These are phyloP conservation scores for Anoplophora glabripennis DNA, from an alignment of 1,140 invertebrate species.

Conservation along the genomic window DNA sequence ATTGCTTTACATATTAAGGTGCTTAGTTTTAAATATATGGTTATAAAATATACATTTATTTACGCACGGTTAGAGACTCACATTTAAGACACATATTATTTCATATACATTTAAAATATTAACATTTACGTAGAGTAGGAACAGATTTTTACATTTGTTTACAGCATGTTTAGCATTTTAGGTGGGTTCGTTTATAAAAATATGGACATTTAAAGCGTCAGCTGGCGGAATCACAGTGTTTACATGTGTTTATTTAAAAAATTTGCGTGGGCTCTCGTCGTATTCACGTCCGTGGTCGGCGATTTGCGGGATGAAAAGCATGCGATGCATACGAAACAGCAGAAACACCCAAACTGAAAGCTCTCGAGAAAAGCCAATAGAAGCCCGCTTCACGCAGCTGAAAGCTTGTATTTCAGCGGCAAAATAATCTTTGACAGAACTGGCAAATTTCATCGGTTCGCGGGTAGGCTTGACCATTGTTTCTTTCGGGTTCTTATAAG, in stretches of 20 bases:
- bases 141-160: conserved; percentile 15
- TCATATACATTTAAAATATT: too few relatives aligned
- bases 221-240: too few relatives aligned
- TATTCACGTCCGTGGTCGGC: too few relatives aligned
- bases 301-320: not conserved
- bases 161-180: conserved; percentile 8
- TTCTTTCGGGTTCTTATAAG: not conserved
- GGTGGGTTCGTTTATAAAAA: not conserved
- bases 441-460: not conserved
- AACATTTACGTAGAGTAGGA: not conserved
- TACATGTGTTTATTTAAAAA: too few relatives aligned
- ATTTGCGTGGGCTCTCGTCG: too few relatives aligned
- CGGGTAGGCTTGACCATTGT: not conserved
- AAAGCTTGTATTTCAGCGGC: conserved; percentile 7
- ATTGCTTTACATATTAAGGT: not conserved
- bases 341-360: conserved; percentile 41
- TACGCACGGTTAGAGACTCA: too few relatives aligned
- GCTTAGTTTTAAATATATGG: not conserved
- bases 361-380: conserved; percentile 42
- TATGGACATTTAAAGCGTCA: not conserved
- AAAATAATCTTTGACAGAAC: not conserved
- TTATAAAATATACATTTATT: too few relatives aligned
- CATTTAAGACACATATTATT: too few relatives aligned
- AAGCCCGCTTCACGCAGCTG: conserved; percentile 38
- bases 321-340: conserved; percentile 27